Evolutionary conservation across 2,113 vertebrate genomes (phyloP).

Genomic region (Danionella cerebrum): DNA sequence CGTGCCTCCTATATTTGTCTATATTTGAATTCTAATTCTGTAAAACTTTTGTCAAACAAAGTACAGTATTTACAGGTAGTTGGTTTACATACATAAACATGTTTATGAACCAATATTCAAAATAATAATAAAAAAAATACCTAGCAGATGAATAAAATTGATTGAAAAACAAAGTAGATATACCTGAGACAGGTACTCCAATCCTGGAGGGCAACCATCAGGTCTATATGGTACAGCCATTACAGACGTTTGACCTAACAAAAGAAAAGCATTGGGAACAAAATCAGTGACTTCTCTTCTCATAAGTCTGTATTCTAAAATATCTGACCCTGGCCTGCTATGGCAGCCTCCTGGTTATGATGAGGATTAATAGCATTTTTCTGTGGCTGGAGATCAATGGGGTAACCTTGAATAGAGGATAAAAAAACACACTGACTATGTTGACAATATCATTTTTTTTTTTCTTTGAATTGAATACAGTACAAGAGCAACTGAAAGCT

Average conservation of each 20-base stretch:
- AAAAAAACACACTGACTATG: background rate
- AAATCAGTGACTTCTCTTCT: background rate
- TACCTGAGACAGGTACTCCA: slow-evolving; percentile 50
- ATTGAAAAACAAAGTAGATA: no score
- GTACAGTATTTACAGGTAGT: no score
- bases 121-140: no score
- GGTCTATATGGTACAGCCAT: slow-evolving; percentile 38
- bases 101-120: no score
- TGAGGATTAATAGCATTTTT: background rate
- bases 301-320: no score
- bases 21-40: no score
- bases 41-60: no score
- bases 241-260: slow-evolving; percentile 4
- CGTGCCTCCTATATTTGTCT: no score
- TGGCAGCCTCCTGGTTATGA: slow-evolving; percentile 2
- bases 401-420: background rate
- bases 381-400: slow-evolving; percentile 14
- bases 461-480: background rate
- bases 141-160: background rate
- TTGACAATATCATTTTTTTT: background rate
- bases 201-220: slow-evolving; percentile 45
- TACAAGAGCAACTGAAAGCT: background rate
- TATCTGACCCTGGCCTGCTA: slow-evolving; percentile 15
- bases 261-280: background rate
- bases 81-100: no score